Evolutionary conservation across 2,888 invertebrate species (phyloP).

Genomic region (Drosophila siamana): DNA sequence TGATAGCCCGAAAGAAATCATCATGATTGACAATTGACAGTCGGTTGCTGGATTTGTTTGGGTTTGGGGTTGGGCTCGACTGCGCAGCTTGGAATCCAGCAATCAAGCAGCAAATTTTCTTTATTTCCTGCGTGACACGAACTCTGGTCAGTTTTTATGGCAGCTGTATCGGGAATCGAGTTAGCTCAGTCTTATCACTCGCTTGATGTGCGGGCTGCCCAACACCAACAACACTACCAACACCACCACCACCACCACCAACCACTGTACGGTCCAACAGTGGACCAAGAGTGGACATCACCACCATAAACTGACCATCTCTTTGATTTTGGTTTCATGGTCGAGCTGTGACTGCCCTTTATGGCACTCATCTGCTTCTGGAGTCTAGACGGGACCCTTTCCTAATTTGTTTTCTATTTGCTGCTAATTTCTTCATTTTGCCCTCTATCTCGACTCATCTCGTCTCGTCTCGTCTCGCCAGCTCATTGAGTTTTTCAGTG

Average conservation of each 20-base stretch:
- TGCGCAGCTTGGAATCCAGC: constrained; percentile 18
- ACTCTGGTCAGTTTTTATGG: constrained; percentile 77
- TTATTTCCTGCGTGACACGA: constrained; percentile 61
- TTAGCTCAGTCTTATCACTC: constrained; percentile 55
- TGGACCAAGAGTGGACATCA: constrained; percentile 15
- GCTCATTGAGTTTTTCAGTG: constrained; percentile 60
- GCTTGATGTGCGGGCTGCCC: constrained; percentile 50
- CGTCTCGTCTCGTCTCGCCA: constrained; percentile 42
- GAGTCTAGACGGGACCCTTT: constrained; percentile 56
- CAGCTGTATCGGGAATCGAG: constrained; percentile 50
- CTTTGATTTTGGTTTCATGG: constrained; percentile 73
- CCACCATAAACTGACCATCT: constrained; percentile 80
- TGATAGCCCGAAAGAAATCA: constrained; percentile 69
- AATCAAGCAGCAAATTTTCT: constrained; percentile 66
- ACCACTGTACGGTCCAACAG: too few species aligned
- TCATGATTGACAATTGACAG: constrained; percentile 74
- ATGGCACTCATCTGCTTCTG: constrained; percentile 23
- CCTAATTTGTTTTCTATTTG: constrained; percentile 82
- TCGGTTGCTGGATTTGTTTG: constrained; percentile 31
- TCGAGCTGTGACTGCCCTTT: constrained; percentile 45
- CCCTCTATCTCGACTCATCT: too few species aligned
- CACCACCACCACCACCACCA: too few species aligned
- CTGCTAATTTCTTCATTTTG: constrained; percentile 79
- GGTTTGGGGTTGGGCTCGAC: constrained; percentile 4
- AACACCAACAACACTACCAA: neutral